These are phyloP conservation scores for Polylopha cassiicola DNA, from an alignment of 2,888 invertebrate species.

Conservation along the genomic window DNA sequence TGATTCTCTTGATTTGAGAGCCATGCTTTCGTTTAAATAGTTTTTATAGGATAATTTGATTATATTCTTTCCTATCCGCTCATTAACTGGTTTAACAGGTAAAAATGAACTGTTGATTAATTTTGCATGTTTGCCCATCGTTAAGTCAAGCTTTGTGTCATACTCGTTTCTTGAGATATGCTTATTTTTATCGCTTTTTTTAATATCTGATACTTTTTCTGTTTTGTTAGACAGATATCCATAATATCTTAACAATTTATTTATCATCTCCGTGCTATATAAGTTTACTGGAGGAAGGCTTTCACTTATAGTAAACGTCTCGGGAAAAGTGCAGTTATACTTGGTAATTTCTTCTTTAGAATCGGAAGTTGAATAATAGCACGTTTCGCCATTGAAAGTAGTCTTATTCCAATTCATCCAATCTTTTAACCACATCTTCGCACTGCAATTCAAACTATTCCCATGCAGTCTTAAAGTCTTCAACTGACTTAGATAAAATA, in stretches of 20 bases:
- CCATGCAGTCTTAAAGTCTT: conserved; percentile 81
- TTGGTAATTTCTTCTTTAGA: conserved; percentile 62
- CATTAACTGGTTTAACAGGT: conserved; percentile 16
- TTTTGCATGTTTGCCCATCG: conserved; percentile 8
- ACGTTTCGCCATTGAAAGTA: conserved; percentile 54
- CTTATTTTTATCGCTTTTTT: conserved; percentile 40
- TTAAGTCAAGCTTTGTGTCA: conserved; percentile 17
- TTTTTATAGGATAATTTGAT: conserved; percentile 44
- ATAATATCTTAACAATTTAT: conserved; percentile 65
- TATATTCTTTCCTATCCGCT: conserved; percentile 34
- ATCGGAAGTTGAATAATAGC: conserved; percentile 66
- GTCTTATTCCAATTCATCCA: conserved; percentile 80
- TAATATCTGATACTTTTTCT: conserved; percentile 39
- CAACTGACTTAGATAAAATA: conserved; percentile 83
- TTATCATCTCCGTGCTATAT: conserved; percentile 73
- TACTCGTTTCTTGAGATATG: conserved; percentile 29
- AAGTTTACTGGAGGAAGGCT: conserved; percentile 70
- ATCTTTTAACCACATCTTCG: conserved; percentile 80
- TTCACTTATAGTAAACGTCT: conserved; percentile 71
- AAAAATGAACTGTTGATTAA: conserved; percentile 3
- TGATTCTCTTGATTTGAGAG: conserved; percentile 47
- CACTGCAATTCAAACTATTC: conserved; percentile 84
- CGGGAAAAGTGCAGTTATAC: conserved; percentile 70
- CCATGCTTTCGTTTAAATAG: conserved; percentile 47
- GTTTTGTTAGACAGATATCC: conserved; percentile 70